Conservation (phyloP, 53 echinoderm and acorn worm species). For the Actinopyga echinites region DNA sequence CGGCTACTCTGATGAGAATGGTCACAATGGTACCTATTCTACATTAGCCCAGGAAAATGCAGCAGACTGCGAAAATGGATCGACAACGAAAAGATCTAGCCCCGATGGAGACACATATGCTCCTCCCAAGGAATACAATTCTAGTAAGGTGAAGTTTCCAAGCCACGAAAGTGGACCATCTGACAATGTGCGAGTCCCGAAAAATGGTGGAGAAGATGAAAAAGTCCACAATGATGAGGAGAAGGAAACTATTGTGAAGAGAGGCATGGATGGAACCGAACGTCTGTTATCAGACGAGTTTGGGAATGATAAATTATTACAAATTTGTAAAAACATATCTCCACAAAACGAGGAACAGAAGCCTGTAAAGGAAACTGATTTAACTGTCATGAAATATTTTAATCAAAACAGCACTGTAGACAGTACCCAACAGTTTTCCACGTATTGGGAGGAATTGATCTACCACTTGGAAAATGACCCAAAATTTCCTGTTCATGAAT, state of each 20-base stretch:
- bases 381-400: too few relatives aligned
- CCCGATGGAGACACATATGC: not conserved
- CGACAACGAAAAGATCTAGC: conserved; percentile 14
- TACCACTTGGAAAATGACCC: conserved; percentile 79
- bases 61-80: not conserved
- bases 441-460: conserved; percentile 39
- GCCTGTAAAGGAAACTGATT: too few relatives aligned
- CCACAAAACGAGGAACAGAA: too few relatives aligned
- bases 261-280: too few relatives aligned
- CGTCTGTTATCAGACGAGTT: too few relatives aligned
- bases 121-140: not conserved
- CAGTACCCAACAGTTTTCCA: not conserved
- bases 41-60: not conserved
- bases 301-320: too few relatives aligned
- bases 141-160: too few relatives aligned
- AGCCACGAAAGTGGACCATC: not conserved
- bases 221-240: too few relatives aligned
- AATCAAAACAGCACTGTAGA: not conserved
- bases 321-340: too few relatives aligned
- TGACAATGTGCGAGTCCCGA: too few relatives aligned
- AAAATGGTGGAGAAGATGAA: too few relatives aligned
- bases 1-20: conserved; percentile 91
- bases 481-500: conserved; percentile 80
- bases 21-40: conserved; percentile 32
- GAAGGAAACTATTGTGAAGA: too few relatives aligned